Percentiles rank a stretch among this genome's conserved stretches.
These are phyloP conservation scores for Mugil cephalus DNA, from an alignment of 2,113 vertebrate species.

Conservation along the genomic window DNA sequence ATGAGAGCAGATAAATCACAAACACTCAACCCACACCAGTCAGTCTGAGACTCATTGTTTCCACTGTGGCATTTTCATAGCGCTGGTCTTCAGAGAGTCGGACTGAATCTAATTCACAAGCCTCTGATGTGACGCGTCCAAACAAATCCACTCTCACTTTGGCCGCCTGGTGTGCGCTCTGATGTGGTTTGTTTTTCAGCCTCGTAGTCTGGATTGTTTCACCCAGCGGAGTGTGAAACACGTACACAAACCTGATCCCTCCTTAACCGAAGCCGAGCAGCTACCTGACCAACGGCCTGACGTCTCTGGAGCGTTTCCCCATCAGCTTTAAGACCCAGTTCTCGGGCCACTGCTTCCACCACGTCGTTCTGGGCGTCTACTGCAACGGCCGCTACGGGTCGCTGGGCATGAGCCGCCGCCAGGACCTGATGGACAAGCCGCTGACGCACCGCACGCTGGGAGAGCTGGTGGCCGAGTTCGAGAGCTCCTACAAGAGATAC, in stretches of 20 bases:
- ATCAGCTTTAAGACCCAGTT: constrained; percentile 99
- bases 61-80: constrained; percentile 14
- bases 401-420: constrained; percentile 95
- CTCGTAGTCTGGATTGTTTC: background rate
- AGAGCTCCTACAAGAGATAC: constrained; percentile 95
- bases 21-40: constrained; percentile 14
- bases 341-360: constrained; percentile 96
- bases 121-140: constrained; percentile 11
- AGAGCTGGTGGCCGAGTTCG: constrained; percentile 96
- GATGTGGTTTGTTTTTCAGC: background rate
- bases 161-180: background rate
- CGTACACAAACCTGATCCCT: background rate
- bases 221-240: background rate
- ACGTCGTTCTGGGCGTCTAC: constrained; percentile 96
- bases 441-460: constrained; percentile 92
- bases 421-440: constrained; percentile 96
- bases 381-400: constrained; percentile 94
- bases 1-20: background rate
- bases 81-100: constrained; percentile 1
- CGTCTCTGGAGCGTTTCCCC: constrained; percentile 94
- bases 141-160: constrained; percentile 4
- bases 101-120: constrained; percentile 14
- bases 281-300: constrained; percentile 95
- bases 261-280: constrained; percentile 82
- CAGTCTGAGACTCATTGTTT: constrained; percentile 18